Percentiles rank a stretch among this genome's conserved stretches.
Evolutionary conservation across 2,888 invertebrate genomes (phyloP).

Genomic region (Drosophila putrida): DNA sequence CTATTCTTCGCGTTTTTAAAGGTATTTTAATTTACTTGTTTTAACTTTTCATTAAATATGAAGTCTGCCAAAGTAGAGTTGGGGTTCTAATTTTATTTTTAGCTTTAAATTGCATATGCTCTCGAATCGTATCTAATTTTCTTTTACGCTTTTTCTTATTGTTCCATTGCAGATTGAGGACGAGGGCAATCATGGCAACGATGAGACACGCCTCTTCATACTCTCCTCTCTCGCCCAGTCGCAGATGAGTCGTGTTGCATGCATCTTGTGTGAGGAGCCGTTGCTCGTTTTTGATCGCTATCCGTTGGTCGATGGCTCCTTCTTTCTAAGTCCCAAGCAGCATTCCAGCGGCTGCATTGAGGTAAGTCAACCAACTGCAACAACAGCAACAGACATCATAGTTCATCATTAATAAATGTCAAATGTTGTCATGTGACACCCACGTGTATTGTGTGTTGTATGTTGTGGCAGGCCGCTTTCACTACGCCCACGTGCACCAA

Average conservation of each 20-base stretch:
- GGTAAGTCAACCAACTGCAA: constrained; percentile 86
- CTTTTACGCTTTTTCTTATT: constrained; percentile 1
- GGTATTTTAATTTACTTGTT: too few relatives aligned
- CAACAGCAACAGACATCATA: not conserved
- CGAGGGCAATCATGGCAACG: constrained; percentile 99
- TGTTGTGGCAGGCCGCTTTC: constrained; percentile 58
- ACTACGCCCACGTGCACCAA: constrained; percentile 68
- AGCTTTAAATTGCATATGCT: constrained; percentile 4
- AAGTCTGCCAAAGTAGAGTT: too few relatives aligned
- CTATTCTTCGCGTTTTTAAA: too few relatives aligned
- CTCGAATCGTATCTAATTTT: constrained; percentile 35
- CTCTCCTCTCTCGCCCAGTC: constrained; percentile 96
- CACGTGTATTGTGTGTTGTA: constrained; percentile 50
- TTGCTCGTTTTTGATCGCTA: constrained; percentile 98
- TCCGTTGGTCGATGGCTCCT: constrained; percentile 98
- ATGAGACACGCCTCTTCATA: constrained; percentile 98
- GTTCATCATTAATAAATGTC: constrained; percentile 72
- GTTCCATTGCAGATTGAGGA: constrained; percentile 94
- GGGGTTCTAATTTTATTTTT: not conserved
- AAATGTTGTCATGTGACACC: constrained; percentile 50
- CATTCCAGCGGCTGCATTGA: constrained; percentile 95
- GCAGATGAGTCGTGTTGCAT: constrained; percentile 94
- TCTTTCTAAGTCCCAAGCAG: constrained; percentile 98
- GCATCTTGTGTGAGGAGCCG: constrained; percentile 94
- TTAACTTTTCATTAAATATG: too few relatives aligned